Conservation (phyloP, 2,797 vertebrate genomes). For the Pseudochirops cupreus region DNA sequence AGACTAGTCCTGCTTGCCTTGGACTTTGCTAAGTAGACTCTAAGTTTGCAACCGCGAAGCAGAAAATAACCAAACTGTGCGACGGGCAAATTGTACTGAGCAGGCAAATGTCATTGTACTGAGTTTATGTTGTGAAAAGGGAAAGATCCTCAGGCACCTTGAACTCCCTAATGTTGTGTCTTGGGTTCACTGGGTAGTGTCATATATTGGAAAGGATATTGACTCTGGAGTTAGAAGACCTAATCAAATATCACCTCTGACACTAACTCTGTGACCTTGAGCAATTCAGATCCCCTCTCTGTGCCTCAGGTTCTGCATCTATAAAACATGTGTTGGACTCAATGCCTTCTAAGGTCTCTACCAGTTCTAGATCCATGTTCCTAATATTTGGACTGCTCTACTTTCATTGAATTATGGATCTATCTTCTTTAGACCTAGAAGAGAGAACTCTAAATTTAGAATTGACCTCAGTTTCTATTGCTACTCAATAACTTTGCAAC, state of each 20-base stretch:
- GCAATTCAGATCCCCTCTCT: neutral
- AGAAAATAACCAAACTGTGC: neutral
- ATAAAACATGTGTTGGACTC: neutral
- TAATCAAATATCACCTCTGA: neutral
- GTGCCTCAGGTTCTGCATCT: neutral
- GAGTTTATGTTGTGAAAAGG: neutral
- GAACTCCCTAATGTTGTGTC: neutral
- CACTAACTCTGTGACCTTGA: neutral
- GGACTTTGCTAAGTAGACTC: neutral
- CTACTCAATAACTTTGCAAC: neutral
- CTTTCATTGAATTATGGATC: neutral
- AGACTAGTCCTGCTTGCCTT: constrained; percentile 36
- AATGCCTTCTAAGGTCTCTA: no score
- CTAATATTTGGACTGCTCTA: neutral
- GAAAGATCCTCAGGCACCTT: neutral
- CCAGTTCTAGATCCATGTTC: neutral
- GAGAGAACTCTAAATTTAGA: neutral
- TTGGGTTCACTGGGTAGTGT: neutral
- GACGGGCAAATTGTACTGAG: neutral
- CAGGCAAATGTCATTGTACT: neutral
- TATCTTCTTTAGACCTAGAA: neutral
- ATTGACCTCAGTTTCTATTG: neutral
- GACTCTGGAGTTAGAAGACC: neutral
- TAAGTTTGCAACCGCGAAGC: constrained; percentile 7
- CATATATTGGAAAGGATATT: neutral